These are phyloP conservation scores for Polietes domitor DNA, from an alignment of 2,888 invertebrate genomes.

Conservation along the genomic window DNA sequence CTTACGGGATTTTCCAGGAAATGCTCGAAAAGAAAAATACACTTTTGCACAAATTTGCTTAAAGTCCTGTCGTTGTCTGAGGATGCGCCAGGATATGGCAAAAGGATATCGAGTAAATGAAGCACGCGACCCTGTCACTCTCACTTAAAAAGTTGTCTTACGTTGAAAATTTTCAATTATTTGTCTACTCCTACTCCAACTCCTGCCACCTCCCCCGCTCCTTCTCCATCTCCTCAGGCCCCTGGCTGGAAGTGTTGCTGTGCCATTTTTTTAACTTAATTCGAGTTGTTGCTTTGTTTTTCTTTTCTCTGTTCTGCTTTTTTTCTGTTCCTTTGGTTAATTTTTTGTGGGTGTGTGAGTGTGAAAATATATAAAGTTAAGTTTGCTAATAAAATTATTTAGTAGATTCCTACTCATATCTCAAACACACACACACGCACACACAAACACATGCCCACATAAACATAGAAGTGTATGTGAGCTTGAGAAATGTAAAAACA, in stretches of 20 bases:
- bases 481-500: not conserved
- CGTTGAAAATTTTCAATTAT: conserved; percentile 63
- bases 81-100: not conserved
- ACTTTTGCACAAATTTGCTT: not conserved
- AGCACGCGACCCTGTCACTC: conserved; percentile 66
- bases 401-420: not conserved
- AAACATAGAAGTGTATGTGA: not conserved
- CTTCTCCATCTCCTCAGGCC: too few species aligned
- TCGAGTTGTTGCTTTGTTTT: not conserved
- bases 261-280: conserved; percentile 1
- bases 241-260: not conserved
- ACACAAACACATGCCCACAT: not conserved
- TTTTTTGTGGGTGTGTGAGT: not conserved
- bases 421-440: not conserved
- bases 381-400: conserved; percentile 21
- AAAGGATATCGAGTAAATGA: conserved; percentile 31
- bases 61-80: not conserved
- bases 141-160: conserved; percentile 64
- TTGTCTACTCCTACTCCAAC: conserved; percentile 30
- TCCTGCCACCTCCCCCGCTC: not conserved
- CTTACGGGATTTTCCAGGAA: conserved; percentile 52
- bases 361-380: not conserved
- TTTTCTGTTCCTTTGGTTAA: not conserved
- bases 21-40: not conserved
- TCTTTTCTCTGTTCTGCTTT: conserved; percentile 18